These are phyloP conservation scores for Emydocephalus ijimae DNA, from an alignment of 2,113 vertebrate species.

Conservation along the genomic window DNA sequence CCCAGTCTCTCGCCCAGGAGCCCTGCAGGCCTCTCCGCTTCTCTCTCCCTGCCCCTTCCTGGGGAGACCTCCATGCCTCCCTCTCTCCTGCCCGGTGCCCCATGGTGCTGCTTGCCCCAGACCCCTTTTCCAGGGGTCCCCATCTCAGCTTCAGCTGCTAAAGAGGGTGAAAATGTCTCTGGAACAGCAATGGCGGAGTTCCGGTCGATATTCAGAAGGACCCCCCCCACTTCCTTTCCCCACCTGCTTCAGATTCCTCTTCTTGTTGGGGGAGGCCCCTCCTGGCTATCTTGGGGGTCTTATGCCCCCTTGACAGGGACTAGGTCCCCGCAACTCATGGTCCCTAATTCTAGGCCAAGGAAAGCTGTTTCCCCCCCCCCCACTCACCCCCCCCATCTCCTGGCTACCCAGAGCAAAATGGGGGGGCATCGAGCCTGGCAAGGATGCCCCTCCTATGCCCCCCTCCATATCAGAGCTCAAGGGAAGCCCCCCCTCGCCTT, in stretches of 20 bases:
- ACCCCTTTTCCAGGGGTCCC: too few species aligned
- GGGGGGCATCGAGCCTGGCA: background rate
- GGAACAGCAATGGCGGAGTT: background rate
- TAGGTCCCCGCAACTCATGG: background rate
- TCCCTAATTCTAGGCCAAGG: background rate
- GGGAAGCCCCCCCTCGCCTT: background rate
- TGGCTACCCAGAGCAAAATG: background rate
- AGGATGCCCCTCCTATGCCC: background rate
- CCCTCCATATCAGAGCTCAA: background rate
- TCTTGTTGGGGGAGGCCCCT: background rate
- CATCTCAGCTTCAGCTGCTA: background rate
- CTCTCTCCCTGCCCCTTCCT: background rate
- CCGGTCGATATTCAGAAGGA: background rate
- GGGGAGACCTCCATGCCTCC: background rate
- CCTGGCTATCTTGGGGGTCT: background rate
- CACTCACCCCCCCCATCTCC: rapidly evolving
- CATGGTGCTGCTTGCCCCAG: too few species aligned
- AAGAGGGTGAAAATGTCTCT: background rate
- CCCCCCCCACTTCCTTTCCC: too few species aligned
- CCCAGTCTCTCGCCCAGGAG: too few species aligned
- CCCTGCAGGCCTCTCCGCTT: background rate
- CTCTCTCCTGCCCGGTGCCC: background rate
- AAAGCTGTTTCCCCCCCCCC: background rate
- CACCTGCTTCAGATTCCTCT: background rate
- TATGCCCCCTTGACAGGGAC: background rate